These are phyloP conservation scores for Leucopternis melanops DNA, from an alignment of 2,113 vertebrate species.

Conservation along the genomic window DNA sequence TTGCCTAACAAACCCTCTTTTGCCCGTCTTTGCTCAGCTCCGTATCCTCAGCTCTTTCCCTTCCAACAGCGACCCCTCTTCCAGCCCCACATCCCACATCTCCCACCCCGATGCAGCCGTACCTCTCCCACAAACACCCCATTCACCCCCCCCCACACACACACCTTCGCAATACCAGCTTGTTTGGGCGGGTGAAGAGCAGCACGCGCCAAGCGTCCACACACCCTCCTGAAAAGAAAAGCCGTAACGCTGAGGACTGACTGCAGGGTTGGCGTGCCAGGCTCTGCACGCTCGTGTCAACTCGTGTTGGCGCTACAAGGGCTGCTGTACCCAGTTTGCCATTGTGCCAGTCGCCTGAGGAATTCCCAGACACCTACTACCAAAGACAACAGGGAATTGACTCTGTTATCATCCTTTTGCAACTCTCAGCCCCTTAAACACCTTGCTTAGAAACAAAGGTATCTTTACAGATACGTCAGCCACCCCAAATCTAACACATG, in stretches of 20 bases:
- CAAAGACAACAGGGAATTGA: not conserved
- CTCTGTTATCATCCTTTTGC: not conserved
- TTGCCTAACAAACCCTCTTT: not conserved
- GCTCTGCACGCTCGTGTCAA: not conserved
- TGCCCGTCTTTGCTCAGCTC: not conserved
- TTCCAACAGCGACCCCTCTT: not conserved
- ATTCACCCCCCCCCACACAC: too few species aligned
- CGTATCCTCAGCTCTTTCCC: not conserved
- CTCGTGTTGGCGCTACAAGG: not conserved
- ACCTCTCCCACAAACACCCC: not conserved
- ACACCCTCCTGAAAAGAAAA: too few species aligned
- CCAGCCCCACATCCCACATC: not conserved
- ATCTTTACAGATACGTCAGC: not conserved
- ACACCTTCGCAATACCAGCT: not conserved
- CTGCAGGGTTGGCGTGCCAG: fast-evolving
- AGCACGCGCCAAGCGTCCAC: not conserved
- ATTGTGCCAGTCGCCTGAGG: not conserved
- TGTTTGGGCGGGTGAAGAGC: not conserved
- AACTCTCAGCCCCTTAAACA: not conserved
- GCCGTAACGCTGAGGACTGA: not conserved
- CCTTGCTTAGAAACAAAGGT: not conserved
- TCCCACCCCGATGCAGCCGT: fast-evolving
- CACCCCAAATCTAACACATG: not conserved
- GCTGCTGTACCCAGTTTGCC: not conserved
- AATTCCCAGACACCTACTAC: not conserved